Evolutionary conservation across 2,888 invertebrate genomes (phyloP).

Genomic region (Argyresthia goedartella): DNA sequence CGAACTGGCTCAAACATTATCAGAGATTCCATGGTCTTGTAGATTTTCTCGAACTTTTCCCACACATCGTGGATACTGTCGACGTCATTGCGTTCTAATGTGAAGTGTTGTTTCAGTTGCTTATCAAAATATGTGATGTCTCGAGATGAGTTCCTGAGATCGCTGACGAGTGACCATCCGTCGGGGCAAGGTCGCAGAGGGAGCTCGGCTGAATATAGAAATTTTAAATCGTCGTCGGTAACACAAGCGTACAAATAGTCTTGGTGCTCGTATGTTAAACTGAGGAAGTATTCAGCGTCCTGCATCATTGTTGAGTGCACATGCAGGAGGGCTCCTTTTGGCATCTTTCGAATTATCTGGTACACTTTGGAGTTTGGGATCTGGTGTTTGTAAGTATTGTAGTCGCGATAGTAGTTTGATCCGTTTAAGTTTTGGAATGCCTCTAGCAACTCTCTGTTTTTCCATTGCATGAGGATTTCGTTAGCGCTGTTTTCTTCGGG

Average conservation of each 20-base stretch:
- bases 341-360: constrained; percentile 75
- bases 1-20: constrained; percentile 74
- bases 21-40: constrained; percentile 60
- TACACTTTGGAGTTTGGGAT: constrained; percentile 77
- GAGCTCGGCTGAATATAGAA: constrained; percentile 38
- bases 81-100: constrained; percentile 57
- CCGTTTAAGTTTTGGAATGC: constrained; percentile 54
- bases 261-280: constrained; percentile 67
- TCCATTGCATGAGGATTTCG: constrained; percentile 68
- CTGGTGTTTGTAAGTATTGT: constrained; percentile 70
- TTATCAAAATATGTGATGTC: constrained; percentile 60
- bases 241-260: constrained; percentile 72
- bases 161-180: constrained; percentile 63
- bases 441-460: constrained; percentile 59
- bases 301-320: constrained; percentile 76
- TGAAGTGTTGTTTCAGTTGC: constrained; percentile 62
- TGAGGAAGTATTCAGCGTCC: constrained; percentile 70
- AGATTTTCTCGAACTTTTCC: constrained; percentile 68
- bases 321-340: constrained; percentile 82
- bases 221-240: constrained; percentile 27
- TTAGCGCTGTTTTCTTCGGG: constrained; percentile 65
- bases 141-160: constrained; percentile 47
- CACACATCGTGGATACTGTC: constrained; percentile 70
- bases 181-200: constrained; percentile 37
- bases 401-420: constrained; percentile 76